Conservation (phyloP, 1,140 invertebrate genomes). For the Melitaea cinxia region DNA sequence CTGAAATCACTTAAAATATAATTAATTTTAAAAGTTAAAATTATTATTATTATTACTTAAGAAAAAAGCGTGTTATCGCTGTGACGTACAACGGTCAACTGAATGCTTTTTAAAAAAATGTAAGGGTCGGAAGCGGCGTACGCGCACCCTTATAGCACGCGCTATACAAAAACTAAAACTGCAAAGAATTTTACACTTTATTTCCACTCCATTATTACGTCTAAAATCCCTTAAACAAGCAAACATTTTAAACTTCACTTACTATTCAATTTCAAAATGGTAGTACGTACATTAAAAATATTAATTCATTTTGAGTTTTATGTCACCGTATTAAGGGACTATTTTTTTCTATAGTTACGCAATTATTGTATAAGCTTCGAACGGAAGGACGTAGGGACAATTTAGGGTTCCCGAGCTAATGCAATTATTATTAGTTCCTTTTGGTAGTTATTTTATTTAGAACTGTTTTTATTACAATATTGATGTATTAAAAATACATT, state of each 20-base stretch:
- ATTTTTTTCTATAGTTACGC: slow-evolving; percentile 41
- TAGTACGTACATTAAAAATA: not conserved
- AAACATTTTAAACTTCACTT: not conserved
- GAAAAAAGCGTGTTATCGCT: slow-evolving; percentile 33
- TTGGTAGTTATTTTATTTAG: not conserved
- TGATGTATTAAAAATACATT: no score
- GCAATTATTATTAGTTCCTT: not conserved
- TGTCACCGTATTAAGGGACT: not conserved
- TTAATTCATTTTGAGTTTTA: not conserved
- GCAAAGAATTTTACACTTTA: slow-evolving; percentile 14
- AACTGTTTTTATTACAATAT: no score
- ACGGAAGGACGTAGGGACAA: slow-evolving; percentile 30
- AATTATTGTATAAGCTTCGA: slow-evolving; percentile 55
- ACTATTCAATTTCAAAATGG: not conserved
- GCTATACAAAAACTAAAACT: slow-evolving; percentile 44
- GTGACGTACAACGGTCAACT: slow-evolving; percentile 65
- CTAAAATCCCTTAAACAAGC: not conserved
- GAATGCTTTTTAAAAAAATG: slow-evolving; percentile 53
- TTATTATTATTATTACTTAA: not conserved
- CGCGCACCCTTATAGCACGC: slow-evolving; percentile 75
- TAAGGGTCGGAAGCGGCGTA: slow-evolving; percentile 65
- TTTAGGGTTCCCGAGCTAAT: slow-evolving; percentile 33
- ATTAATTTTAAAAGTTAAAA: not conserved
- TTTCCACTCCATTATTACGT: not conserved
- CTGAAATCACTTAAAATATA: not conserved